These are phyloP conservation scores for Cathartes aura DNA, from an alignment of 2,113 vertebrate species.

Conservation along the genomic window DNA sequence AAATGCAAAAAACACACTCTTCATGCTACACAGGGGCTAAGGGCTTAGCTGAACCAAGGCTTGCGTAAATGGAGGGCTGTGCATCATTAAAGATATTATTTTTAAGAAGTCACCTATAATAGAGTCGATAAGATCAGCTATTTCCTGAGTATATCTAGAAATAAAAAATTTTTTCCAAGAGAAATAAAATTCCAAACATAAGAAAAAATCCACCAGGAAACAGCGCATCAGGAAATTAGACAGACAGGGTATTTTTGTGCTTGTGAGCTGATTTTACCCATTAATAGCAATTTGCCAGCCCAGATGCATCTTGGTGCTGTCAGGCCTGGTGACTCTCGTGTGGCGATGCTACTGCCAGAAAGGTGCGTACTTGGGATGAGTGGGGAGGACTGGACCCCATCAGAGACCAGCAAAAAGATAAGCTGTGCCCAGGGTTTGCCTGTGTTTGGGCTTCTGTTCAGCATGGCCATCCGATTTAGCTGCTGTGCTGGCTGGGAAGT, in stretches of 20 bases:
- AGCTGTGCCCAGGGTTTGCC: background rate
- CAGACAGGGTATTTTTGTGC: conserved; percentile 1
- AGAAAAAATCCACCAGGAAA: conserved; percentile 9
- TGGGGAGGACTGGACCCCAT: background rate
- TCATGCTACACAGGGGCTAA: background rate
- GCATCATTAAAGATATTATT: background rate
- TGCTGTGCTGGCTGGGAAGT: background rate
- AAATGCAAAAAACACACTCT: background rate
- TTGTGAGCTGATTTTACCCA: background rate
- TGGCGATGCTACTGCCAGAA: background rate
- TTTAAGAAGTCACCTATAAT: background rate
- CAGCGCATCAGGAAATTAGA: background rate
- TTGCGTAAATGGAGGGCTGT: background rate
- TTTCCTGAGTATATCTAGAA: conserved; percentile 21
- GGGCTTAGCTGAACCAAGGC: background rate
- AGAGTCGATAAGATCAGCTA: conserved; percentile 5
- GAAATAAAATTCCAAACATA: background rate
- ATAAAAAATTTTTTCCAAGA: background rate
- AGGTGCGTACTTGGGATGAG: background rate
- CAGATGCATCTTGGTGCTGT: background rate
- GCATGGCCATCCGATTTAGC: background rate
- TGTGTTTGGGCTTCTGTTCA: background rate
- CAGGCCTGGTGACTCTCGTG: background rate
- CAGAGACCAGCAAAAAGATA: background rate
- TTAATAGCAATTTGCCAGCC: background rate